Evolutionary conservation across 2,888 invertebrate species (phyloP), one percentile per base, ranked within the genome.

Genomic region (Callosobruchus maculatus): DNA sequence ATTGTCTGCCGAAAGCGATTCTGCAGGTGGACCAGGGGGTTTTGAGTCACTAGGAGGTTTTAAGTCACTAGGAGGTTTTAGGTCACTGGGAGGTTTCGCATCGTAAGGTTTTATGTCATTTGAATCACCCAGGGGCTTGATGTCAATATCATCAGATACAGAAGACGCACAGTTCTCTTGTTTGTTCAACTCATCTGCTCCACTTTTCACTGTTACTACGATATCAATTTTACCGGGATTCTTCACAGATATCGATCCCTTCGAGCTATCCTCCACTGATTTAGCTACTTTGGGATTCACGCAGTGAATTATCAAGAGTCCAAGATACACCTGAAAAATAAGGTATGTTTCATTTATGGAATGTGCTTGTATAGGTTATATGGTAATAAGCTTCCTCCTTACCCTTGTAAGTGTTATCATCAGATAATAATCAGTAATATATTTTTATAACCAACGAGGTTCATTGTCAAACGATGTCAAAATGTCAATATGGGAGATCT

Each of bases 201-300:
- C 26, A 66, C 67, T 70, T 30, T 70, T 73, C 21, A 73, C 67
- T 21, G 73, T 73, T 18, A 73, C 73, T n/a, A 70, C 70, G 21
- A 73, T 66, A 30, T 70, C 67, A n/a, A 70, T 68, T 67, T 70
- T 73, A n/a, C 18, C 13, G 13, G 49, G 49, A 18, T 49, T 49
- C 13, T 49, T 49, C 49, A 49, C 1, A 49, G 49, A 49, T 7
- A 49, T 49, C 1, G 49, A 18, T 18, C 49, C 49, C 49, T 49
- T 49, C 13, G 49, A 49, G 49, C 13, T 49, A 18, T 49, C 18
- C 1, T 49, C 49, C 49, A 49, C 49, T 3, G 49, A 49, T 49
- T 49, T 49, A 18, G 49, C 49, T 49, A 49, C 49, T 49, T 49
- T 49, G 49, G 13, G 1, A 18, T 49, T 7, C 4, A 49, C 49